Evolutionary conservation across 1,140 invertebrate species (phyloP).

Genomic region (Cydia splendana): DNA sequence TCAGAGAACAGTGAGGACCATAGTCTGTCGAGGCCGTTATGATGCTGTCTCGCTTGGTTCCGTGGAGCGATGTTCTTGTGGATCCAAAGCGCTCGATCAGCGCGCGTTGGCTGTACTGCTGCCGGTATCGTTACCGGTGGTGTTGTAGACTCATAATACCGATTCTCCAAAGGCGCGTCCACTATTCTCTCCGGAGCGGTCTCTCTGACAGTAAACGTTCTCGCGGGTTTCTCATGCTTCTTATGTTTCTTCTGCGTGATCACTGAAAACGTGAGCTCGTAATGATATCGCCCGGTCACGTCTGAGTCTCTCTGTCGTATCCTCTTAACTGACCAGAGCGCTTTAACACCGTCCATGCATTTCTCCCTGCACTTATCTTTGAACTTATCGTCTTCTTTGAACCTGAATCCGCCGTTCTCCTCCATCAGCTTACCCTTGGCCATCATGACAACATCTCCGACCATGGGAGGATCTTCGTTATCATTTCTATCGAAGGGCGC

Average conservation of each 20-base stretch:
- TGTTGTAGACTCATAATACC: conserved; percentile 38
- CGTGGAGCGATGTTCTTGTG: conserved; percentile 67
- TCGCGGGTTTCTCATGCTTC: conserved; percentile 67
- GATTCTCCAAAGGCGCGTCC: conserved; percentile 46
- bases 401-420: conserved; percentile 73
- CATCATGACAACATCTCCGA: conserved; percentile 82
- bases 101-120: conserved; percentile 36
- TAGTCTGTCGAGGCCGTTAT: conserved; percentile 61
- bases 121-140: conserved; percentile 3
- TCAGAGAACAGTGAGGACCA: conserved; percentile 68
- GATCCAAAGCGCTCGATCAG: conserved; percentile 66
- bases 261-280: conserved; percentile 84
- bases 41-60: conserved; percentile 48
- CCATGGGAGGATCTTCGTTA: conserved; percentile 67
- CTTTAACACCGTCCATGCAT: conserved; percentile 75
- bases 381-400: conserved; percentile 80
- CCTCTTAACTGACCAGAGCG: conserved; percentile 83
- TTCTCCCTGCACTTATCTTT: conserved; percentile 69
- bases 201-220: conserved; percentile 75
- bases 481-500: conserved; percentile 78
- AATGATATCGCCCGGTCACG: conserved; percentile 75
- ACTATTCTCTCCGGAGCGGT: conserved; percentile 47
- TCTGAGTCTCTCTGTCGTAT: conserved; percentile 81
- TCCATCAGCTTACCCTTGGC: conserved; percentile 81
- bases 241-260: conserved; percentile 75